A percentile compares a stretch with the other conserved stretches of the same genome.
phyloP scores from a whole-genome alignment of 2,113 vertebrate genomes.

The Syngnathus scovelli region DNA sequence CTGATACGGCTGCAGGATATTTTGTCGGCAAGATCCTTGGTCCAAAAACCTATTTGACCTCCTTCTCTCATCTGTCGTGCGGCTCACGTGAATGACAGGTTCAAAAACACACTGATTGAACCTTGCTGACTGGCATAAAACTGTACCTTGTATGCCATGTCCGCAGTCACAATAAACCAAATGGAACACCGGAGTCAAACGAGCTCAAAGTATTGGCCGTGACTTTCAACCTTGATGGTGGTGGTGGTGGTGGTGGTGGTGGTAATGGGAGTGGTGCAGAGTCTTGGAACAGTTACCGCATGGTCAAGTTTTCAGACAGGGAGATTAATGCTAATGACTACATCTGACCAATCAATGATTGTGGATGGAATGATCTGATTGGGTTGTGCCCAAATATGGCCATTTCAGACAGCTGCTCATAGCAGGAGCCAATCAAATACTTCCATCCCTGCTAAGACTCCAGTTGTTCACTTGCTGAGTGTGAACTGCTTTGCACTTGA shows the following conservation, averaged over 20 bases:
- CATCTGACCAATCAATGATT: conserved; percentile 64
- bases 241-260: conserved; percentile 42
- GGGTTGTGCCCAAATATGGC: conserved; percentile 70
- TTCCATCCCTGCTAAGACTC: conserved; percentile 59
- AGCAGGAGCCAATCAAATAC: conserved; percentile 72
- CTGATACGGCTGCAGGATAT: conserved; percentile 61
- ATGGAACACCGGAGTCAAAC: conserved; percentile 49
- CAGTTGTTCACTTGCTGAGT: conserved; percentile 61
- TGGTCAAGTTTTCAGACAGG: conserved; percentile 64
- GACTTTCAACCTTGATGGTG: conserved; percentile 61
- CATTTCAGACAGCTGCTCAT: conserved; percentile 73
- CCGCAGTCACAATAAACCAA: conserved; percentile 34
- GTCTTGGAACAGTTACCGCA: conserved; percentile 66
- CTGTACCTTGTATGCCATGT: conserved; percentile 19
- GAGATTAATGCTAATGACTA: conserved; percentile 78
- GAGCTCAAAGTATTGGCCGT: conserved; percentile 64
- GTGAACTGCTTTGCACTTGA: conserved; percentile 35
- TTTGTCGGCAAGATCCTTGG: conserved; percentile 52
- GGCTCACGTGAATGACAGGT: conserved; percentile 32
- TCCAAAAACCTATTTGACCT: conserved; percentile 41
- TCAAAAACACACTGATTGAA: conserved; percentile 44
- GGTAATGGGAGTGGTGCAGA: conserved; percentile 18
- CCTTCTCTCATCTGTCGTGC: conserved; percentile 12
- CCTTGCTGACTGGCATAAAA: conserved; percentile 22
- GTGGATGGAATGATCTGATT: conserved; percentile 74